Base-by-base conservation (phyloP, 1,140 invertebrate genomes). In the Harpegnathos saltator region DNA sequence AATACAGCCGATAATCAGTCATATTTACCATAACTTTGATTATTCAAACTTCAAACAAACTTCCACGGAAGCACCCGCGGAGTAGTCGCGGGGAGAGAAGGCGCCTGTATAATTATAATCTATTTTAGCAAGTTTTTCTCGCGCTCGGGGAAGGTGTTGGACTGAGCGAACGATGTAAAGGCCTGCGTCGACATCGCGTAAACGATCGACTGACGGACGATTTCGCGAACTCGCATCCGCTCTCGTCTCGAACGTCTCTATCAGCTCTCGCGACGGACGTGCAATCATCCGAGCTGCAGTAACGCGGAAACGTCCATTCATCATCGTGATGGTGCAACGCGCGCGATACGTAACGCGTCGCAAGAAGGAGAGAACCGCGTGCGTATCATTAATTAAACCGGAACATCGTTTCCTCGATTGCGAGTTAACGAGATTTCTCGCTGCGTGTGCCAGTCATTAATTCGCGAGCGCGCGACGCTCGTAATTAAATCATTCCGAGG, bases 231-330 rank as follows among this genome's bases (percentile, higher is more conserved):
- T 48, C 72, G 59, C 65, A 56, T 12, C 26, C 14, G 17, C 12
- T 24, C 12, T 12, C 29, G 44, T 19, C n/a, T 44, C 58, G 58
- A 48, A 85, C 77, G 58, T 75, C 82, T 86, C 63, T 59, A 85
- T 85, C 77, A 69, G 63, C 62, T n/a, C 63, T 38, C 58, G 52
- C 54, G 63, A 52, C 50, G 54, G 52, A n/a, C 58, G 68, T 86
- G 81, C 77, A 85, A 86, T 86, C 81, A 86, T 82, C 54, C 71
- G 77, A 69, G 84, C 77, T 73, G 61, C 54, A 22, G 69, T 86
- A 86, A 87, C 65, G 69, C 69, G 72, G 85, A 86, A 87, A 54
- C 52, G 72, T 87, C 65, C 63, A 87, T 87, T 87, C 82, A 87
- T 86, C 71, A 54, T 22, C 65, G 0, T 50, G 44, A 38, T 77